Evolutionary conservation across 2,113 vertebrate species (phyloP).

Genomic region (Mus spicilegus): DNA sequence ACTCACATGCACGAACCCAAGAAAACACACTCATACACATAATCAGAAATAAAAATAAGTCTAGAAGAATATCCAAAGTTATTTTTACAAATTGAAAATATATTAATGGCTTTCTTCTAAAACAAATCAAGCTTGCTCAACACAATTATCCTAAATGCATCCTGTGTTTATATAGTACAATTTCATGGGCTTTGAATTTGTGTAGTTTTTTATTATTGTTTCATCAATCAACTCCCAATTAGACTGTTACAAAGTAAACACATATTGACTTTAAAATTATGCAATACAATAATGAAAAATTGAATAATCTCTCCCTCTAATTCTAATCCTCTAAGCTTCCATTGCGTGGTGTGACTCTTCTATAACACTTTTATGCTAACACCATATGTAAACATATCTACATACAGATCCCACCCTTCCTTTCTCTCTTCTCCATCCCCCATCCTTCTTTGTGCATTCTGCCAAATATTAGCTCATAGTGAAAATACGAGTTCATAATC

Average conservation of each 20-base stretch:
- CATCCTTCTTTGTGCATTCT: neutral
- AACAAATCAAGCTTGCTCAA: neutral
- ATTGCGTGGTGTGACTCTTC: neutral
- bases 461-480: slow-evolving; percentile 20
- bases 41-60: neutral
- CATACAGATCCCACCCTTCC: neutral
- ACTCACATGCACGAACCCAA: neutral
- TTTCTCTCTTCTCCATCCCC: neutral
- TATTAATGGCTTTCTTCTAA: neutral
- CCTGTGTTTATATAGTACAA: neutral
- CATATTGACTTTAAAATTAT: neutral
- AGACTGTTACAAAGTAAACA: neutral
- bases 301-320: neutral
- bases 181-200: neutral
- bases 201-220: neutral
- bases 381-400: neutral
- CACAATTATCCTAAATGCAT: neutral
- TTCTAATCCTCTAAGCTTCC: neutral
- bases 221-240: neutral
- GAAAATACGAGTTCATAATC: slow-evolving; percentile 28
- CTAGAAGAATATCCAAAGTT: neutral
- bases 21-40: neutral
- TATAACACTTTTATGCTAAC: neutral
- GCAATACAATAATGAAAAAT: neutral
- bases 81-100: neutral